Evolutionary conservation across 2,888 invertebrate genomes (phyloP).

Genomic region (Drosophila cracens): DNA sequence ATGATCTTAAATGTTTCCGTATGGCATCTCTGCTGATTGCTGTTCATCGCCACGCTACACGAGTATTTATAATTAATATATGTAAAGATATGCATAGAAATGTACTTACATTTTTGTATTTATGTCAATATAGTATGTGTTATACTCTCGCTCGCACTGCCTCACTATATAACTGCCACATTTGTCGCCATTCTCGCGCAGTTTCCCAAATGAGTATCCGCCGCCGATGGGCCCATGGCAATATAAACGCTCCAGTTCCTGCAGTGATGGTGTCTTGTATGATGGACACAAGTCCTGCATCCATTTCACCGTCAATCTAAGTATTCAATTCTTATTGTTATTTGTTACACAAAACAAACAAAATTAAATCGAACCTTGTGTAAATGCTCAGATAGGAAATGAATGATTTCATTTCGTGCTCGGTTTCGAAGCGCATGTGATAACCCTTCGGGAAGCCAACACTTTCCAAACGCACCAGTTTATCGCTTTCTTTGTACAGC

Average conservation of each 20-base stretch:
- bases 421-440: conserved; percentile 79
- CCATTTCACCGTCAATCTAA: conserved; percentile 93
- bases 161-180: conserved; percentile 93
- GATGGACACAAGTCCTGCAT: conserved; percentile 95
- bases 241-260: conserved; percentile 89
- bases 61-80: background rate
- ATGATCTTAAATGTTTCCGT: conserved; percentile 89
- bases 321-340: background rate
- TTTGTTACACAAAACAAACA: background rate
- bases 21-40: conserved; percentile 85
- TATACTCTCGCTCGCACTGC: conserved; percentile 92
- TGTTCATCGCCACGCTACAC: conserved; percentile 42
- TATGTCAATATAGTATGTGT: conserved; percentile 92
- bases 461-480: conserved; percentile 89
- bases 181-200: conserved; percentile 92
- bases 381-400: conserved; percentile 94
- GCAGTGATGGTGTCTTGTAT: conserved; percentile 91
- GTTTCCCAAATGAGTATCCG: conserved; percentile 93
- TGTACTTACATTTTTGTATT: conserved; percentile 89
- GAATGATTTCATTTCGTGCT: conserved; percentile 88
- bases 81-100: background rate
- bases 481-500: conserved; percentile 89
- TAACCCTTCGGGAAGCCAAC: conserved; percentile 86
- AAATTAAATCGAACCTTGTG: conserved; percentile 86
- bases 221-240: conserved; percentile 96